Conservation (phyloP, 2,113 vertebrate species). For the Rynchops niger region DNA sequence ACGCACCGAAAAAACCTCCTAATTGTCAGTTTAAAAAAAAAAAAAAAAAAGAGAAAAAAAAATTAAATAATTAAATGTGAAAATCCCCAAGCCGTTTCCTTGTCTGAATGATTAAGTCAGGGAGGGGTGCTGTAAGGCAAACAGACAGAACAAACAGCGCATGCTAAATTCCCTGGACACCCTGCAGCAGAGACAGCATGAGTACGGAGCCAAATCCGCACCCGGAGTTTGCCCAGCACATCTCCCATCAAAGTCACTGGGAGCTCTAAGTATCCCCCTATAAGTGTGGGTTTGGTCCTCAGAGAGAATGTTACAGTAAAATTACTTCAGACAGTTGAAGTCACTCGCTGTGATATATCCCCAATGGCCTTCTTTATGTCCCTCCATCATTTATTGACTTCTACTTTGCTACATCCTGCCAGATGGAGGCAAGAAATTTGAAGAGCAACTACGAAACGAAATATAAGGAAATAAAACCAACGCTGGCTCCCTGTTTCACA, state of each 20-base stretch:
- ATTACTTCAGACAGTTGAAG: background rate
- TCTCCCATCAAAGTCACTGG: conserved; percentile 1
- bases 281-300: background rate
- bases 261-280: background rate
- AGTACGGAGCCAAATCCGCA: background rate
- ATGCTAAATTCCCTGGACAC: background rate
- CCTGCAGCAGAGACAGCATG: background rate
- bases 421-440: conserved; percentile 34
- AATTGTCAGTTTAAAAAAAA: background rate
- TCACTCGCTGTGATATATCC: background rate
- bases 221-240: background rate
- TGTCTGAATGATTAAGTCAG: conserved; percentile 11
- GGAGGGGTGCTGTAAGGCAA: background rate
- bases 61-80: background rate
- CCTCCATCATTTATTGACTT: conserved; percentile 14
- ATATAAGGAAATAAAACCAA: conserved; percentile 4
- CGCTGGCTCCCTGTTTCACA: background rate
- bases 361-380: background rate
- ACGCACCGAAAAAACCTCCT: fast-evolving
- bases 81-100: background rate
- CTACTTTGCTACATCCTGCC: background rate
- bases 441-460: conserved; percentile 3
- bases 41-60: no score
- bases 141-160: background rate
- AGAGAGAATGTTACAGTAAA: background rate